phyloP scores from a whole-genome alignment of 2,113 vertebrate species.

The Misgurnus anguillicaudatus region DNA sequence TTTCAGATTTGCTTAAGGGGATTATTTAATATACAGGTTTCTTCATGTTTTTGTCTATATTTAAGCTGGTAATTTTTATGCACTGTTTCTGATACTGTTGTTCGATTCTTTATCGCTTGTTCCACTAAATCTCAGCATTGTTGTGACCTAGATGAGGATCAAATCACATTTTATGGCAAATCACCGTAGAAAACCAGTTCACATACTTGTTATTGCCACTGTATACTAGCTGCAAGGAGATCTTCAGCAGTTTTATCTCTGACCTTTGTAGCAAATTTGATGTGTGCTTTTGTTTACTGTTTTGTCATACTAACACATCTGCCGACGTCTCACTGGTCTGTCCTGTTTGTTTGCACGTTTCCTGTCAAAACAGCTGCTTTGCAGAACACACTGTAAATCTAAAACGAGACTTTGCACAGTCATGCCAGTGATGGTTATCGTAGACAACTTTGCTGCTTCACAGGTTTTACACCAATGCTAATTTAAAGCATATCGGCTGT shows the following conservation, averaged over 20 bases:
- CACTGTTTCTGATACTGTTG: too few relatives aligned
- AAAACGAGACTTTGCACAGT: not conserved
- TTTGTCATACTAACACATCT: not conserved
- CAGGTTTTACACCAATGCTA: not conserved
- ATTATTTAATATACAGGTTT: too few relatives aligned
- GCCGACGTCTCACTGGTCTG: not conserved
- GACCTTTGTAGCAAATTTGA: not conserved
- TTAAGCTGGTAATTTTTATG: too few relatives aligned
- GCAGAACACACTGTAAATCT: not conserved
- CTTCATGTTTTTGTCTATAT: too few relatives aligned
- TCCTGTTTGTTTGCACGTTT: constrained; percentile 3
- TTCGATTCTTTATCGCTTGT: too few relatives aligned
- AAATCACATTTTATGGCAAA: too few relatives aligned
- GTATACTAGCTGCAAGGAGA: not conserved
- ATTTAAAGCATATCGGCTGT: not conserved
- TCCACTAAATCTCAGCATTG: too few relatives aligned
- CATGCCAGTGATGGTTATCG: not conserved
- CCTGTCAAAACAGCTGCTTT: not conserved
- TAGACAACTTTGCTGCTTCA: not conserved
- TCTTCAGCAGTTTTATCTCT: not conserved
- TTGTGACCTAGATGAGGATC: too few relatives aligned
- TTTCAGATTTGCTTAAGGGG: too few relatives aligned
- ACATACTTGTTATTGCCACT: too few relatives aligned
- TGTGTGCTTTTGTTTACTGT: not conserved
- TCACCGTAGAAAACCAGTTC: too few relatives aligned